Evolutionary conservation across 2,113 vertebrate species (phyloP), one percentile per base, ranked within the genome.

Genomic region (Xenopus laevis): DNA sequence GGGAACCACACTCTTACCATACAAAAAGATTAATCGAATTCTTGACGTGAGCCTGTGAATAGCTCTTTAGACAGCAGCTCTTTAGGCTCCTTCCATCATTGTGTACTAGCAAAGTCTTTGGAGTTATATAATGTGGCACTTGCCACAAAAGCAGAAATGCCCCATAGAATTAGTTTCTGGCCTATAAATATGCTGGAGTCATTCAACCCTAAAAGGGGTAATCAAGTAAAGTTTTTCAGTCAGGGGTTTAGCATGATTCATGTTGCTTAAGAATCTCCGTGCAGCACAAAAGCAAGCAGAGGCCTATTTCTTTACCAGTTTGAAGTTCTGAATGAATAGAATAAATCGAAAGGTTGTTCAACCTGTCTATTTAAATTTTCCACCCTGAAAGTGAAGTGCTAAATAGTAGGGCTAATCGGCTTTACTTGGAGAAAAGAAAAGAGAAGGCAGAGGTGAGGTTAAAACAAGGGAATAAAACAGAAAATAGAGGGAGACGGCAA

Each of bases 301-400:
- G 57, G 73, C 65, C 33, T 16, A 65, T 65, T 62, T 47, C 58
- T 53, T 55, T 18, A 18, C 65, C 44, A 65, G 40, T 65, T 64
- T 69, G 44, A 68, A 62, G 55, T 75, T 62, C 18, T 68, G 58
- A 75, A 75, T 62, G 73, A 75, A 75, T 53, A 33, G 73, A 61
- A 68, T 67, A 75, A 27, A 69, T 53, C 47, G 58, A 60, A 68
- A 40, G 52, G 73, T 68, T 75, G 65, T 68, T 75, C 50, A 46
- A 77, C 74, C 67, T 77, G 74, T 70, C 74, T 64, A 64, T 61
- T 50, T 18, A 61, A 27, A 77, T 77, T 77, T 70, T 70, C 68
- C 74, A 57, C 74, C 40, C 33, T n/a, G 10, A 10, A 50, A 70
- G 46, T 53, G 67, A 64, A 33, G 60, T 61, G 66, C 47, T 77